Percentiles rank a stretch among this genome's conserved stretches.
phyloP scores from a whole-genome alignment of 2,113 vertebrate genomes.

The Hyaena hyaena region DNA sequence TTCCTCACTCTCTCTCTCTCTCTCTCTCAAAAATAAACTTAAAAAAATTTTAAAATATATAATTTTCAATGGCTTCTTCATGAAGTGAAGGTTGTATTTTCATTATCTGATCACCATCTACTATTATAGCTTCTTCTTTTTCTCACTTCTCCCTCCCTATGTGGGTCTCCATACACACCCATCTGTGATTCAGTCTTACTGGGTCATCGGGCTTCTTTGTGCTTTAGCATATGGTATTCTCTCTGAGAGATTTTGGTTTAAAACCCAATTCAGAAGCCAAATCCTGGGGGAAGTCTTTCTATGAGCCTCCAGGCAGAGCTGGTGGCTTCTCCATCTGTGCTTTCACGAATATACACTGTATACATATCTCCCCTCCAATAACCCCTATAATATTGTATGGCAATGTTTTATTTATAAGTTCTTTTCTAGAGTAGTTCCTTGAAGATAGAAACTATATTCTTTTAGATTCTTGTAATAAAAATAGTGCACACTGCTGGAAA shows the following conservation, averaged over 20 bases:
- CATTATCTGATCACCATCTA: background rate
- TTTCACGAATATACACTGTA: background rate
- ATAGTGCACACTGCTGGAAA: background rate
- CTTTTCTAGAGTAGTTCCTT: background rate
- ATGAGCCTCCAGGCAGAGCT: background rate
- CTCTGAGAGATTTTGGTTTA: background rate
- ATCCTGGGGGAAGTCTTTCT: background rate
- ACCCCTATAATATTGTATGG: background rate
- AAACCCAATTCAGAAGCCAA: background rate
- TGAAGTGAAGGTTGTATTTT: background rate
- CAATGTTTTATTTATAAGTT: background rate
- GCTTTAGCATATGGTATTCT: background rate
- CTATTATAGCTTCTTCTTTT: background rate
- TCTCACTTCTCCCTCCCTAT: rapidly evolving
- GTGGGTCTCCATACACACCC: background rate
- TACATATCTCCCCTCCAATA: too few species aligned
- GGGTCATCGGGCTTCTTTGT: background rate
- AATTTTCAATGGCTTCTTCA: background rate
- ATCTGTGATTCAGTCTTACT: too few species aligned
- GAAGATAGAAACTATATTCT: background rate
- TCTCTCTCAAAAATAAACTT: too few species aligned
- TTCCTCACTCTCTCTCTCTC: too few species aligned
- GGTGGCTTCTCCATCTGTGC: background rate
- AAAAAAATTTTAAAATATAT: background rate
- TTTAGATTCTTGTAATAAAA: background rate